Percentiles rank a stretch among this genome's conserved stretches.
Evolutionary conservation across 2,888 invertebrate genomes (phyloP).

Genomic region (Muschampia plurimacula): DNA sequence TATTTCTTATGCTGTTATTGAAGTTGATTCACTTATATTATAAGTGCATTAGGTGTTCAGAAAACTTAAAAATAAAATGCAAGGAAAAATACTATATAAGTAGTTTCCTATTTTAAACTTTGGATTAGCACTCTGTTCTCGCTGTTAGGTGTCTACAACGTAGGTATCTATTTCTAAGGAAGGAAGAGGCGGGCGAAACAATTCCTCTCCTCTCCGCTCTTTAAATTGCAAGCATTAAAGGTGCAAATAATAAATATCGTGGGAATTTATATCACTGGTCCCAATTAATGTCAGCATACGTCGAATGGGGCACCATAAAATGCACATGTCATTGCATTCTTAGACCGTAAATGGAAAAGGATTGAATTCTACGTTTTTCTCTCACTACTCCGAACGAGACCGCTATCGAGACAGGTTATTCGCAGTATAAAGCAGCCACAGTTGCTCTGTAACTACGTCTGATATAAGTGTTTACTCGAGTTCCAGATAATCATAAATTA

Average conservation of each 20-base stretch:
- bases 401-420: conserved; percentile 32
- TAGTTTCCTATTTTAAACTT: too few species aligned
- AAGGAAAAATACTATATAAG: too few species aligned
- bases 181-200: not conserved
- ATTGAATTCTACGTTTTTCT: conserved; percentile 51
- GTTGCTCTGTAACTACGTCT: conserved; percentile 7
- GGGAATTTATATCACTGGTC: conserved; percentile 41
- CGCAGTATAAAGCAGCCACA: conserved; percentile 30
- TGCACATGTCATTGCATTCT: conserved; percentile 47
- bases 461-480: conserved; percentile 12
- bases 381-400: conserved; percentile 46
- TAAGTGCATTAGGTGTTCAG: too few species aligned
- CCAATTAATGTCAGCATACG: conserved; percentile 52
- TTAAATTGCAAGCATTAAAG: conserved; percentile 19
- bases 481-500: not conserved
- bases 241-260: conserved; percentile 33
- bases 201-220: not conserved
- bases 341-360: conserved; percentile 48
- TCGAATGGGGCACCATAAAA: conserved; percentile 47
- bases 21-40: too few species aligned
- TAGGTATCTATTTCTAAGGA: not conserved
- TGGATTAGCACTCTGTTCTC: too few species aligned
- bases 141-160: too few species aligned
- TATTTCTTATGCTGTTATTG: too few species aligned
- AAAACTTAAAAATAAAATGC: too few species aligned